Base-by-base conservation (phyloP, 2,113 vertebrate species). In the Clarias gariepinus region DNA sequence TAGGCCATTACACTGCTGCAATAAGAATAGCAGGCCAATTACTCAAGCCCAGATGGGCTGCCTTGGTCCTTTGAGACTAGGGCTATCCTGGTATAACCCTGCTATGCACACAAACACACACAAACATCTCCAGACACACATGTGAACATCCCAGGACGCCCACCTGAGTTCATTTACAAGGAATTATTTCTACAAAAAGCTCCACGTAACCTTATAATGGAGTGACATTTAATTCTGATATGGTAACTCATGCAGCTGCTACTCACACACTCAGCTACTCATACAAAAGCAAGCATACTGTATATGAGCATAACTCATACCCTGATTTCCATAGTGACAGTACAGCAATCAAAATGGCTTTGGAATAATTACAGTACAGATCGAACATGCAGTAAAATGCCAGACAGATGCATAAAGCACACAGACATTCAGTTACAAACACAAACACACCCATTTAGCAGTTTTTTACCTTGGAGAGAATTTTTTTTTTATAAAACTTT, bases 21-120 rank as follows among this genome's bases (percentile, higher is more conserved):
- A 94, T 94, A 94, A 93, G 94, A 95, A 95, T 92, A 94, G 93
- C 91, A 90, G 93, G 91, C 93, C 94, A 95, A 93, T 95, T 94
- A 93, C 92, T 93, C 88, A 91, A 92, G 92, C 93, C 94, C 93
- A 93, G 90, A 93, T 94, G 94, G 93, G 93, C 91, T 87, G 86
- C 89, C 81, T 88, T 90, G 83, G 89, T 93, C 92, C 92, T 92
- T 73, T 28, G 91, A 94, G 93, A 91, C 90, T 79, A 12, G 82
- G 87, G 64, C 90, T 91, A 83, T 90, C 88, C 89, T 89, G 83
- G 78, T 88, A 87, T 80, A 81, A 78, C 88, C 91, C 87, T 63
- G 86, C 55, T 81, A 73, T 64, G 60, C 66, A 74, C 82, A 84
- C 33, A 84, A 60, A 78, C 23, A 84, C 33, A 84, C 69, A 78